These are phyloP conservation scores for Eilema sororculum DNA, from an alignment of 2,888 invertebrate species.

Conservation along the genomic window DNA sequence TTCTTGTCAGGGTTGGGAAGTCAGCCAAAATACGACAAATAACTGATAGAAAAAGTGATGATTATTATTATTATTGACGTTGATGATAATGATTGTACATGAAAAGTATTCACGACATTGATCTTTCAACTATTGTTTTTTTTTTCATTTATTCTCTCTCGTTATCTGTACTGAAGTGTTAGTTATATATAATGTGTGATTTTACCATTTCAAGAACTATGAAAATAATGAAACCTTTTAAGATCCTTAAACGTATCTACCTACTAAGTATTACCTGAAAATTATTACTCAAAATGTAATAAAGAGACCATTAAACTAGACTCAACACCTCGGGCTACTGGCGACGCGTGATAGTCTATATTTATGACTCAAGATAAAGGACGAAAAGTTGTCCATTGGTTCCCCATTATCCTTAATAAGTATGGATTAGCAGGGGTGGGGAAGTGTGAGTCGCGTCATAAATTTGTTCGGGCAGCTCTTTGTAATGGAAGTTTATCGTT, in stretches of 20 bases:
- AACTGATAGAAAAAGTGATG: too few species aligned
- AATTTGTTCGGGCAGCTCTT: slow-evolving; percentile 77
- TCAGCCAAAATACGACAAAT: too few species aligned
- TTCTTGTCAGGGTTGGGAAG: too few species aligned
- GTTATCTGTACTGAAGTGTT: too few species aligned
- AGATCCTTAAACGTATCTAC: slow-evolving; percentile 30
- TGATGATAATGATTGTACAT: too few species aligned
- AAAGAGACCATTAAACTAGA: slow-evolving; percentile 73
- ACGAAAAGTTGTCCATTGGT: slow-evolving; percentile 83
- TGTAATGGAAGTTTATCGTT: slow-evolving; percentile 79
- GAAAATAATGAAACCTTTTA: neutral
- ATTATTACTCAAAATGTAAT: slow-evolving; percentile 68
- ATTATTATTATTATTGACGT: too few species aligned
- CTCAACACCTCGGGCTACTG: slow-evolving; percentile 76
- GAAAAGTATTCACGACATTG: too few species aligned
- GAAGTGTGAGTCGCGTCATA: slow-evolving; percentile 72
- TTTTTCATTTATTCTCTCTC: too few species aligned
- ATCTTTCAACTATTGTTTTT: too few species aligned
- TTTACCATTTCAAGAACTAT: neutral
- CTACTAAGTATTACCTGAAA: slow-evolving; percentile 58
- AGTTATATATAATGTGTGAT: too few species aligned
- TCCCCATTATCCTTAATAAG: slow-evolving; percentile 86
- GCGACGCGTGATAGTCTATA: slow-evolving; percentile 67
- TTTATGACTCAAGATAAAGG: slow-evolving; percentile 81
- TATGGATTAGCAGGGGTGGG: slow-evolving; percentile 82